These are phyloP conservation scores for Polietes domitor DNA, from an alignment of 2,888 invertebrate genomes.

Conservation along the genomic window DNA sequence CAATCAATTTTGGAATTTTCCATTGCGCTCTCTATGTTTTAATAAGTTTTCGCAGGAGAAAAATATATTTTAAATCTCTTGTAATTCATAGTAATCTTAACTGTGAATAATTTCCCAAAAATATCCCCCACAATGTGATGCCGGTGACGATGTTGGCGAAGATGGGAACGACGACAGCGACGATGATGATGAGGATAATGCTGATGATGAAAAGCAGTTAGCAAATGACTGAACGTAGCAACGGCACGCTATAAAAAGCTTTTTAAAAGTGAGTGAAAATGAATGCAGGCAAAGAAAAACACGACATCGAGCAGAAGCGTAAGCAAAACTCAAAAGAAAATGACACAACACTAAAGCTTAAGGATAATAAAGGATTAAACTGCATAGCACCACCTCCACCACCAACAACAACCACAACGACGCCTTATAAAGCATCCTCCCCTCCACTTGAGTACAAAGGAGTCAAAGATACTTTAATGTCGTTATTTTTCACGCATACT, in stretches of 20 bases:
- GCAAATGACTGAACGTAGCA: neutral
- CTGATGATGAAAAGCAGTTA: conserved; percentile 19
- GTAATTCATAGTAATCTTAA: too few species aligned
- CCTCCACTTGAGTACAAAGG: conserved; percentile 3
- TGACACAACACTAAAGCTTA: conserved; percentile 49
- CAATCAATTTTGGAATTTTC: too few species aligned
- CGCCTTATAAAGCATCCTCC: neutral
- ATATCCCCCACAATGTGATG: too few species aligned
- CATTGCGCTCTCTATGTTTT: too few species aligned
- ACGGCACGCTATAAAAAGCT: neutral
- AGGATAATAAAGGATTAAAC: conserved; percentile 55
- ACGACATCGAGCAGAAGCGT: neutral
- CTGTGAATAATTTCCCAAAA: too few species aligned
- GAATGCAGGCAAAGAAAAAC: neutral
- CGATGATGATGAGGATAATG: neutral
- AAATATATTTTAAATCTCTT: too few species aligned
- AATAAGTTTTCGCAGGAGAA: too few species aligned
- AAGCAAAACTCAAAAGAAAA: conserved; percentile 40
- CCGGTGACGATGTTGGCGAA: neutral
- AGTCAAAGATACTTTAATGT: conserved; percentile 27
- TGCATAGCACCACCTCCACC: too few species aligned
- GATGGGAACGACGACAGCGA: neutral
- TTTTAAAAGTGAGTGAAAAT: neutral
- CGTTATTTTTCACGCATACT: neutral
- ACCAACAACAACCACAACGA: neutral